Evolutionary conservation across 2,113 vertebrate species (phyloP).

Genomic region (Hyperopisus bebe): DNA sequence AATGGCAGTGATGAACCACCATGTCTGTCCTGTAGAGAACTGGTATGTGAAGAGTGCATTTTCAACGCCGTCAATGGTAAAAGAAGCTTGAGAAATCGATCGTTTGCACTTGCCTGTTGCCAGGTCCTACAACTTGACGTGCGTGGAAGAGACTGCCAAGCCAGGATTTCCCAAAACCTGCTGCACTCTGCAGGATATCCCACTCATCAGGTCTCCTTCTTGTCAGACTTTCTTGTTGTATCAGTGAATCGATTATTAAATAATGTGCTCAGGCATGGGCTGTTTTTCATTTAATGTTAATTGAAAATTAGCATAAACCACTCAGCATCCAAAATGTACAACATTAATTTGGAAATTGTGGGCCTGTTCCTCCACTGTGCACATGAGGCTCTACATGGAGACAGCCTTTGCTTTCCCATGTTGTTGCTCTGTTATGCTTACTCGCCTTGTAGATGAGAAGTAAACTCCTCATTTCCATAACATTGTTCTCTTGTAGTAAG

Average conservation of each 20-base stretch:
- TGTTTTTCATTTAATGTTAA: background rate
- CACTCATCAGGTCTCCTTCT: slow-evolving; percentile 74
- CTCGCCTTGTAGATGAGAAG: background rate
- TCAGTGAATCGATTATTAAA: background rate
- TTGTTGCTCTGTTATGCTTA: background rate
- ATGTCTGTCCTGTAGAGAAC: slow-evolving; percentile 89
- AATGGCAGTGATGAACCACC: slow-evolving; percentile 92
- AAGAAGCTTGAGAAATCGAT: background rate
- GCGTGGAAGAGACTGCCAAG: slow-evolving; percentile 69
- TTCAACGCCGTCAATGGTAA: background rate
- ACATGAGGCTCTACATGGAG: background rate
- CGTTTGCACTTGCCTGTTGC: background rate
- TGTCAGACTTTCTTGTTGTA: background rate
- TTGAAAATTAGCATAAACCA: background rate
- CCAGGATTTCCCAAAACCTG: slow-evolving; percentile 81
- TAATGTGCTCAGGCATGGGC: background rate
- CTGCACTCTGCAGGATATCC: slow-evolving; percentile 82
- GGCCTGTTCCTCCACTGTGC: background rate
- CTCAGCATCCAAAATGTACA: background rate
- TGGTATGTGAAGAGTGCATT: slow-evolving; percentile 60
- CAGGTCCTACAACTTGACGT: slow-evolving; percentile 86
- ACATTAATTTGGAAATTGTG: background rate
- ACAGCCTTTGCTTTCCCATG: background rate
- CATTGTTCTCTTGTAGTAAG: slow-evolving; percentile 61
- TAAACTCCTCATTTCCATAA: slow-evolving; percentile 12